Evolutionary conservation across 2,797 vertebrate genomes (phyloP).

Genomic region (Furcifer pardalis): DNA sequence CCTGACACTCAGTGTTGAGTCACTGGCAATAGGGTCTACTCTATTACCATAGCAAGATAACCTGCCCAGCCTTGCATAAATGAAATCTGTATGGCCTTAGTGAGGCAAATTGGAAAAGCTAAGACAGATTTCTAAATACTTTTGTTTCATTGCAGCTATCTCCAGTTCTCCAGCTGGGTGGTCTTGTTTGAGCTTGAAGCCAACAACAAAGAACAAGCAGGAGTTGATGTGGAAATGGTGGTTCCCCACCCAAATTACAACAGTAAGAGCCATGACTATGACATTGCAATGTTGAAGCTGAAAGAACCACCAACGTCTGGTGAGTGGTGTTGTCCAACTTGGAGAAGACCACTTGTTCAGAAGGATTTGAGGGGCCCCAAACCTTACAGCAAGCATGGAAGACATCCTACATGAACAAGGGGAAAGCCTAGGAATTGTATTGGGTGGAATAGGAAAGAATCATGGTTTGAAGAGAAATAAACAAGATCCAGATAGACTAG

Average conservation of each 20-base stretch:
- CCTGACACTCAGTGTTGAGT: no score
- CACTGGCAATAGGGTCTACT: no score
- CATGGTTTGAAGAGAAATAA: no score
- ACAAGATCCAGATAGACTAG: no score
- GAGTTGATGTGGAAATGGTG: slow-evolving; percentile 81
- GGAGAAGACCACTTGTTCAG: neutral
- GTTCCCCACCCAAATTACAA: slow-evolving; percentile 86
- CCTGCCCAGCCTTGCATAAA: no score
- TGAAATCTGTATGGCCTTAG: no score
- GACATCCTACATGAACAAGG: neutral
- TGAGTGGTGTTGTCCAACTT: slow-evolving; percentile 36
- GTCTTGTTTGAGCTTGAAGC: slow-evolving; percentile 42
- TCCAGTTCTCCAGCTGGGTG: slow-evolving; percentile 7
- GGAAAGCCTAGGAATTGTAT: no score
- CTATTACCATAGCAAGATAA: no score
- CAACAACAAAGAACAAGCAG: slow-evolving; percentile 67
- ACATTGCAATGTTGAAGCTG: slow-evolving; percentile 88
- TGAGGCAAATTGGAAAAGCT: no score
- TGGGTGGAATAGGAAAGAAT: neutral
- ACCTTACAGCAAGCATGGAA: no score
- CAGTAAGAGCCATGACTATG: slow-evolving; percentile 83
- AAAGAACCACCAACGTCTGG: slow-evolving; percentile 82
- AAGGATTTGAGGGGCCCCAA: no score
- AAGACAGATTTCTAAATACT: accelerated
- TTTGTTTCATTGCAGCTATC: slow-evolving; percentile 33